A percentile compares a stretch with the other conserved stretches of the same genome.
Evolutionary conservation across 2,797 vertebrate genomes (phyloP).

Genomic region (Phataginus tetradactyla): DNA sequence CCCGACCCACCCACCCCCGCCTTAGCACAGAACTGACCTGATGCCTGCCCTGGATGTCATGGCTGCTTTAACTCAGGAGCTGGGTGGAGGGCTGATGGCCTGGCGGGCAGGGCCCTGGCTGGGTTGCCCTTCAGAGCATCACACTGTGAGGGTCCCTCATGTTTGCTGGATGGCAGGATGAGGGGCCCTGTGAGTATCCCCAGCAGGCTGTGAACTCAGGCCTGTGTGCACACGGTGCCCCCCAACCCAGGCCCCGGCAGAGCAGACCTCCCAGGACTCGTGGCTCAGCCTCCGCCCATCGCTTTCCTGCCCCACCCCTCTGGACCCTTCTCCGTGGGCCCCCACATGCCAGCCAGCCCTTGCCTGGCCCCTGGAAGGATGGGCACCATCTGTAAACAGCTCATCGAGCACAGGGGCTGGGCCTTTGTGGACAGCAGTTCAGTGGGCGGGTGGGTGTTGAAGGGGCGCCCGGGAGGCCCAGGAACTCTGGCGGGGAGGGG

Average conservation of each 20-base stretch:
- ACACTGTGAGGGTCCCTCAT: neutral
- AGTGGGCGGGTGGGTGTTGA: fast-evolving
- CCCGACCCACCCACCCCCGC: neutral
- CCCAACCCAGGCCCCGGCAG: neutral
- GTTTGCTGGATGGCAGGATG: neutral
- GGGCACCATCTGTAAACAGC: no score
- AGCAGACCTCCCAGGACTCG: neutral
- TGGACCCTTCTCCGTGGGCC: neutral
- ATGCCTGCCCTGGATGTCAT: neutral
- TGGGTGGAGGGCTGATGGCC: fast-evolving
- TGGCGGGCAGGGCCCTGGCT: neutral
- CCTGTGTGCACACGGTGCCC: neutral
- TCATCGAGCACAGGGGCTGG: no score
- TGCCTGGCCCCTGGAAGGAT: no score
- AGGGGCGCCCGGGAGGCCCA: neutral
- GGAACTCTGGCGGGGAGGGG: neutral
- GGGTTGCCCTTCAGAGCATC: fast-evolving
- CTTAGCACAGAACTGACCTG: neutral
- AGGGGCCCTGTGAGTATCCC: neutral
- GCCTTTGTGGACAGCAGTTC: neutral
- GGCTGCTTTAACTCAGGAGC: neutral
- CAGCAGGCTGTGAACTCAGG: neutral
- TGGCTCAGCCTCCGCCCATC: neutral
- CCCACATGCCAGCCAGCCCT: no score
- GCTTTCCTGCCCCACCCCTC: no score